Percentiles rank a stretch among this genome's conserved stretches.
Evolutionary conservation across 2,797 vertebrate species (phyloP).

Genomic region (Nyctibius grandis): DNA sequence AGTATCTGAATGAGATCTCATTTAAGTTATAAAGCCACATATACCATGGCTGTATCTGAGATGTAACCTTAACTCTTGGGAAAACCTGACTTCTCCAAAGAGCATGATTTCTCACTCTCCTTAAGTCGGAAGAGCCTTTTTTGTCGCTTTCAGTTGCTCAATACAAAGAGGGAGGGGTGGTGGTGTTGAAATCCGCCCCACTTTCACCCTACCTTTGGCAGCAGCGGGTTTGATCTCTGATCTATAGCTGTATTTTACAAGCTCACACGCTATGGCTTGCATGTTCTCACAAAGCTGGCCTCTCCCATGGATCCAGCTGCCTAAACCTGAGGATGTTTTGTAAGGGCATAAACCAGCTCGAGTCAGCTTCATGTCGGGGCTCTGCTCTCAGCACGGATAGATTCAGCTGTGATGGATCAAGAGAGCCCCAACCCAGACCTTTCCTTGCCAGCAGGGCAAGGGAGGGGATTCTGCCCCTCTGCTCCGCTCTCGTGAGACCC

Average conservation of each 20-base stretch:
- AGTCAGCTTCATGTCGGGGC: not conserved
- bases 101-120: not conserved
- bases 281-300: not conserved
- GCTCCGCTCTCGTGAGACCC: too few relatives aligned
- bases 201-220: conserved; percentile 4
- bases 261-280: not conserved
- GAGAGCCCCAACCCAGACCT: not conserved
- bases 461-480: too few relatives aligned
- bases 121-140: not conserved
- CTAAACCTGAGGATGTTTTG: not conserved
- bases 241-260: not conserved
- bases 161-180: not conserved
- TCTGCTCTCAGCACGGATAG: not conserved
- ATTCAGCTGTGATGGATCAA: not conserved
- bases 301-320: not conserved
- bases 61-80: not conserved
- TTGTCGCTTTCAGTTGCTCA: not conserved
- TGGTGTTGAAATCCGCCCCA: not conserved
- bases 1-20: not conserved
- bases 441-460: too few relatives aligned
- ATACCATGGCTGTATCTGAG: not conserved
- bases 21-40: not conserved
- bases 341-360: not conserved
- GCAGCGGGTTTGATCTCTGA: not conserved
- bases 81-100: not conserved